Percentiles rank a stretch among this genome's conserved stretches.
phyloP scores from a whole-genome alignment of 2,113 vertebrate genomes.

The Papio anubis region DNA sequence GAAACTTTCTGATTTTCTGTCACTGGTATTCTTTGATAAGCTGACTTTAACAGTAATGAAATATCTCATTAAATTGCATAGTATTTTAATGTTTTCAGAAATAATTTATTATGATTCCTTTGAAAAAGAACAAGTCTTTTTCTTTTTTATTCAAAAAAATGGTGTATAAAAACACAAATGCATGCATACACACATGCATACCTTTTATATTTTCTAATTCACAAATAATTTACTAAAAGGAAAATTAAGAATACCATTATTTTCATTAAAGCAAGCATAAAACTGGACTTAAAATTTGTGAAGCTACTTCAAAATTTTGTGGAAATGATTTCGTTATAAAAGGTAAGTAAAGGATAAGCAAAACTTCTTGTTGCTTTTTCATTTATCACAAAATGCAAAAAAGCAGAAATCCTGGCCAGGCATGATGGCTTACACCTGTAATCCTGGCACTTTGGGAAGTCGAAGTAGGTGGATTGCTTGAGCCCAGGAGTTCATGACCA shows the following conservation, averaged over 20 bases:
- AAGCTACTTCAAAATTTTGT: slow-evolving; percentile 5
- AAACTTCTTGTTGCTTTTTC: neutral
- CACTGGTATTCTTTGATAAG: neutral
- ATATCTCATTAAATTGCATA: neutral
- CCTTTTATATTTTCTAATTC: slow-evolving; percentile 3
- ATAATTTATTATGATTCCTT: slow-evolving; percentile 20
- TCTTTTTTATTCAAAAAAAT: neutral
- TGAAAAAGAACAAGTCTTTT: neutral
- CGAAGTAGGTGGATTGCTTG: too few species aligned
- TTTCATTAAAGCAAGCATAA: neutral
- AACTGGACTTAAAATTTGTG: neutral
- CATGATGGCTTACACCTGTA: too few species aligned
- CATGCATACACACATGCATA: neutral
- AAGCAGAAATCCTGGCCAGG: neutral
- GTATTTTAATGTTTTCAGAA: neutral
- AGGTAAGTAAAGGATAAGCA: neutral
- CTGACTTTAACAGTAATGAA: slow-evolving; percentile 37
- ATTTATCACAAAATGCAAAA: neutral
- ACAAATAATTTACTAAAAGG: neutral
- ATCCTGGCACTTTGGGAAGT: too few species aligned
- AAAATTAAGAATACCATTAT: neutral
- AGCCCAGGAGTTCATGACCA: too few species aligned
- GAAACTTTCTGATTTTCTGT: slow-evolving; percentile 22
- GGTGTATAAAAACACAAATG: neutral
- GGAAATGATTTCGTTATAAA: neutral